Evolutionary conservation across 2,888 invertebrate genomes (phyloP), one percentile per base, ranked within the genome.

Genomic region (Ferrisia virgata): DNA sequence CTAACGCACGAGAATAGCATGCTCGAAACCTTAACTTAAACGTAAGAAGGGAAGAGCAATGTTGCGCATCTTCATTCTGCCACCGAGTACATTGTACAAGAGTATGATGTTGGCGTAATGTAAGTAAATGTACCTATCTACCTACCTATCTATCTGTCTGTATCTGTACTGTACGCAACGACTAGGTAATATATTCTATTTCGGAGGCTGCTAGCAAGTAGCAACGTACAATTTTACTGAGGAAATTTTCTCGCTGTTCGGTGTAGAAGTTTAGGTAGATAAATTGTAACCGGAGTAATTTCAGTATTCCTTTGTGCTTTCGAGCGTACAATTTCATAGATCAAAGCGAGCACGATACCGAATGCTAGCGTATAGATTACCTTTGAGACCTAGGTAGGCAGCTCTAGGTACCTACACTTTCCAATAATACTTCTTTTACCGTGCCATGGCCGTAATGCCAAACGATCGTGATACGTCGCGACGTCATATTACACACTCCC

Each of bases 221-320:
- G 47, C 8, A 36, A 36, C 36, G 58, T 2, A 11, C 22, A 58
- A 58, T 58, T 58, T 25, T 58, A 25, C 58, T 58, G 22, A 4
- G 58, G 25, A 58, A 58, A 58, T 25, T 58, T 58, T 58, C 25
- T 58, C 58, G 58, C 58, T 58, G 25, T 25, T 58, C 25, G 58
- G 58, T 58, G 18, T n/a, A 58, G 9, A 58, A 25, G 8, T 58
- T 58, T 58, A n/a, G 58, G 58, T 58, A 58, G 25, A 58, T 58
- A 58, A 58, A 58, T 58, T 58, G 58, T 58, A 58, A 58, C 58
- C 58, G 58, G 58, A 58, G 58, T 58, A 58, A 58, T 58, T 58
- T 58, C 25, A 58, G 58, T 25, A 58, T 25, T 58, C 58, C 58
- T 58, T 58, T 58, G 58, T 58, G 58, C 58, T 22, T 58, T 58